Conservation (phyloP, 1,140 invertebrate genomes). For the Drosophila kohkoa region DNA sequence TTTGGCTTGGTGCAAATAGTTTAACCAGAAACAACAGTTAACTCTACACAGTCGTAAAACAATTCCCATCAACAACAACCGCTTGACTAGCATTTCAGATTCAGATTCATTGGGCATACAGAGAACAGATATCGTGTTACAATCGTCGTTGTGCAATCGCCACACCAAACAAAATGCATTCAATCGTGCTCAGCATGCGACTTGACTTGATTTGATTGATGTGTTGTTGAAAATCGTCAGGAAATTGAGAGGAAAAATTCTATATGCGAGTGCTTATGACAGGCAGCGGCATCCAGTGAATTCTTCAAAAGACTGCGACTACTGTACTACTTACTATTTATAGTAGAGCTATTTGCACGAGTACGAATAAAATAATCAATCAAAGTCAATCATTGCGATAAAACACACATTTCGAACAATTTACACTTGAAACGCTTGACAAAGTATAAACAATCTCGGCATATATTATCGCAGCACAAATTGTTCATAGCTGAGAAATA, state of each 20-base stretch:
- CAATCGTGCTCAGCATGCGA: conserved; percentile 30
- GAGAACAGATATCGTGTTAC: conserved; percentile 15
- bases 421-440: not conserved
- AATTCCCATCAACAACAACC: conserved; percentile 23
- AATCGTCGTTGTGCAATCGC: not conserved
- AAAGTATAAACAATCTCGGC: not conserved
- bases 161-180: not conserved
- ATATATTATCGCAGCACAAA: not conserved
- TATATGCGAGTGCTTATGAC: not conserved
- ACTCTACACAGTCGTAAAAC: conserved; percentile 30
- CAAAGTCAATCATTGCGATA: conserved; percentile 44
- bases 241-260: conserved; percentile 8
- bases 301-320: not conserved
- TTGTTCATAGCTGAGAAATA: not conserved
- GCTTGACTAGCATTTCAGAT: conserved; percentile 40
- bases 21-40: conserved; percentile 22
- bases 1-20: too few species aligned
- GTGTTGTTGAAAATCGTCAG: not conserved
- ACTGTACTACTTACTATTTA: not conserved
- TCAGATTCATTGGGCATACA: conserved; percentile 26
- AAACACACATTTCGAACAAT: conserved; percentile 14
- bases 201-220: conserved; percentile 3
- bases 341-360: not conserved
- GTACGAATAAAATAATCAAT: conserved; percentile 21
- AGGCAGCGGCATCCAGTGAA: conserved; percentile 10